A percentile compares a stretch with the other conserved stretches of the same genome.
phyloP scores from a whole-genome alignment of 2,113 vertebrate species.

The Myiozetetes cayanensis region DNA sequence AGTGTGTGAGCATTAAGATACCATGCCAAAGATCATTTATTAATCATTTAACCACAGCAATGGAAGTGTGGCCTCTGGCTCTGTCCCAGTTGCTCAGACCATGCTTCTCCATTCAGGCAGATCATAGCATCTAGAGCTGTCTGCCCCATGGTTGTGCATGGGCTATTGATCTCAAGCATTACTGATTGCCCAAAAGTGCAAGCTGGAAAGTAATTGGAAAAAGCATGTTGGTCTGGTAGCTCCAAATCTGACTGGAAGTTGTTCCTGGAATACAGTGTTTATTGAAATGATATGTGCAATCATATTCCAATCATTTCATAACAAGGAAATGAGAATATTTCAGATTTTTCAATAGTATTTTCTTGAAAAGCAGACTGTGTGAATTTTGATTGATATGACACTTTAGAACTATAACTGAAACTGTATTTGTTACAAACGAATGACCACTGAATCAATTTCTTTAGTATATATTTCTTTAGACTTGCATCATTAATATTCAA shows the following conservation, averaged over 20 bases:
- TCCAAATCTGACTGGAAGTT: not conserved
- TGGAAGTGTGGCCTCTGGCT: not conserved
- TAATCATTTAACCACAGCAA: not conserved
- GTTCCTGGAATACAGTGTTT: not conserved
- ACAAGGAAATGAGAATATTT: not conserved
- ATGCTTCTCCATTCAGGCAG: not conserved
- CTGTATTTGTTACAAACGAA: conserved; percentile 39
- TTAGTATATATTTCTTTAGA: conserved; percentile 45
- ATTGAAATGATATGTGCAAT: not conserved
- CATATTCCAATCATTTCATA: not conserved
- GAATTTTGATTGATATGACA: conserved; percentile 50
- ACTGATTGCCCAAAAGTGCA: not conserved
- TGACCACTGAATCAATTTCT: conserved; percentile 52
- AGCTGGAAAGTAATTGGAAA: not conserved
- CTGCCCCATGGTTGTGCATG: not conserved
- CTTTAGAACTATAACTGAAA: conserved; percentile 29
- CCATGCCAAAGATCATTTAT: not conserved
- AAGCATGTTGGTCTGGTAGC: not conserved
- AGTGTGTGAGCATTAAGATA: not conserved
- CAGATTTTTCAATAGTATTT: not conserved
- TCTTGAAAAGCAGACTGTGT: conserved; percentile 3
- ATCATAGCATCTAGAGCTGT: not conserved
- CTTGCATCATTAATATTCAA: conserved; percentile 51
- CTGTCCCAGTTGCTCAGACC: not conserved
- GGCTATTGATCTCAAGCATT: accelerated